Evolutionary conservation across 2,113 vertebrate species (phyloP).

Genomic region (Physeter macrocephalus): DNA sequence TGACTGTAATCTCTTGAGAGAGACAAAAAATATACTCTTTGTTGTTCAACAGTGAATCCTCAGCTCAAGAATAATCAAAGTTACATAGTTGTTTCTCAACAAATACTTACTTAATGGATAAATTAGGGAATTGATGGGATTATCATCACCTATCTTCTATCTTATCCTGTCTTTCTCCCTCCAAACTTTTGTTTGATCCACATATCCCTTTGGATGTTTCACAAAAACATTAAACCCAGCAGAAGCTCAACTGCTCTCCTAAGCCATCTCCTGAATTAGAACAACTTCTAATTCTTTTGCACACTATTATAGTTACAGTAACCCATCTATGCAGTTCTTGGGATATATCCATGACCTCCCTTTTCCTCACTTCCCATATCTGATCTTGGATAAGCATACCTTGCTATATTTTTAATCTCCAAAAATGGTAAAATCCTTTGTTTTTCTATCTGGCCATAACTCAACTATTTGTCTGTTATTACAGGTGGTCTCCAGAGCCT

Average conservation of each 20-base stretch:
- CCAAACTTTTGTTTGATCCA: not conserved
- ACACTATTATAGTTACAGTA: rapidly evolving
- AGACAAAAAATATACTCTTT: not conserved
- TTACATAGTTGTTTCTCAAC: not conserved
- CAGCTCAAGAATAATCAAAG: not conserved
- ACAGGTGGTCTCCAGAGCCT: not conserved
- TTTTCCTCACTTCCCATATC: not conserved
- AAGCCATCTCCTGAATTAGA: not conserved
- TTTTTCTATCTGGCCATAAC: not conserved
- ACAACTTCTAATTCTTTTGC: not conserved
- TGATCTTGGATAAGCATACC: rapidly evolving
- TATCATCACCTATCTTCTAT: not conserved
- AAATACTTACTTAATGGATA: not conserved
- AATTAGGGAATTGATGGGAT: not conserved
- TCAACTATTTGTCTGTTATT: not conserved
- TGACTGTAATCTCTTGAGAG: not conserved
- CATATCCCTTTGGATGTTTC: not conserved
- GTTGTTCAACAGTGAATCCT: not conserved
- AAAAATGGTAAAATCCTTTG: not conserved
- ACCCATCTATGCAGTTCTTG: too few species aligned
- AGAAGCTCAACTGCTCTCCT: not conserved
- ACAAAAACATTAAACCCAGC: not conserved
- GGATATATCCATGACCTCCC: not conserved
- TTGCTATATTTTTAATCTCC: not conserved
- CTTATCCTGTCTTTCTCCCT: not conserved